Evolutionary conservation across 2,113 vertebrate species (phyloP), one percentile per base, ranked within the genome.

Genomic region (Laticauda colubrina): DNA sequence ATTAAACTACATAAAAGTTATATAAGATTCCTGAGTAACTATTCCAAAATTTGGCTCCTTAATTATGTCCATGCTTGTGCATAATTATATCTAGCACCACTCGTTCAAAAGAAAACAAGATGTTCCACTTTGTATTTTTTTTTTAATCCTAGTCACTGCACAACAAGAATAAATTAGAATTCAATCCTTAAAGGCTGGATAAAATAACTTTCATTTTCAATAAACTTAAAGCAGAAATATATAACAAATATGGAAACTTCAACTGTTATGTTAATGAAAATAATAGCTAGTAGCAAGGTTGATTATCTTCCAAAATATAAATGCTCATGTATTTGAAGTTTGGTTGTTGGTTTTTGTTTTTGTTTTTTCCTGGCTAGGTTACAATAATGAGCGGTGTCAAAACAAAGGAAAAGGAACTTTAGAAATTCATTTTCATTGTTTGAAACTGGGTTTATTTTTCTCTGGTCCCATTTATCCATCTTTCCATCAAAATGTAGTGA

Each of bases 221-320:
- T 92, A 88, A 20, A 91, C 34, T 54, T 93, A 55, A 88, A 92
- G 91, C 39, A 12, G 45, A 43, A n/a, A 48, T 59, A 61, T 48
- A 51, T 51, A 18, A 85, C 95, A 34, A 89, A 93, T 15, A 90
- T 95, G 90, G 29, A 2, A 43, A 69, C 3, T 54, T 20, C 85
- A 56, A 88, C n/a, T 81, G n/a, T 39, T 75, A 75, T 48, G 92
- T 89, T 55, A 93, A 87, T 45, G 91, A 85, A 54, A 12, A 55
- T 81, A 54, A 54, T 53, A 75, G 29, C 61, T 21, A 20, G 24
- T 92, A 91, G 9, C 75, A 89, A 90, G 92, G 85, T 69, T 0
- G 85, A 5, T 23, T 92, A 81, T 23, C 55, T 90, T 90, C 21
- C n/a, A 95, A 87, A 92, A n/a, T 34, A 85, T 93, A 89, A 18